Percentiles rank a stretch among this genome's conserved stretches.
phyloP scores from a whole-genome alignment of 1,140 invertebrate species.

The Lutraria rhynchaena region DNA sequence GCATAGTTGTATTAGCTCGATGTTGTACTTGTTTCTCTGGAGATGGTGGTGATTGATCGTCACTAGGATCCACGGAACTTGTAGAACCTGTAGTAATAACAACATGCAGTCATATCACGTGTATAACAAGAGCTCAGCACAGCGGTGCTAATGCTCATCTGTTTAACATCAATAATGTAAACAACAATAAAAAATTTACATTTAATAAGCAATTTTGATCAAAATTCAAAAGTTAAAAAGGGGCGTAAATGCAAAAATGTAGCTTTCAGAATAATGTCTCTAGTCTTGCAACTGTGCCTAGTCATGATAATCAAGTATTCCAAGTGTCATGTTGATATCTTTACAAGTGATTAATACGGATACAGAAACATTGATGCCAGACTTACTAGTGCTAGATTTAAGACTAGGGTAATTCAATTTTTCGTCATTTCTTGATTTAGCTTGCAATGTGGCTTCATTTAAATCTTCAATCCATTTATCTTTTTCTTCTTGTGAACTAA shows the following conservation, averaged over 20 bases:
- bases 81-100: slow-evolving; percentile 70
- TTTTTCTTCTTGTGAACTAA: slow-evolving; percentile 91
- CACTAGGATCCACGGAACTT: slow-evolving; percentile 67
- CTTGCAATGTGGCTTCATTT: slow-evolving; percentile 87
- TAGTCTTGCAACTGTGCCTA: no score
- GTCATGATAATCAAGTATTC: no score
- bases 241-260: no score
- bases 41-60: slow-evolving; percentile 62
- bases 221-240: no score
- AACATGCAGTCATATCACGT: no score
- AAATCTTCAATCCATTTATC: slow-evolving; percentile 94
- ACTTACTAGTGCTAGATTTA: slow-evolving; percentile 86
- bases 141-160: neutral
- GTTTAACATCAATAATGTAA: neutral
- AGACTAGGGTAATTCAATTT: slow-evolving; percentile 87
- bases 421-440: slow-evolving; percentile 85
- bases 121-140: no score
- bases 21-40: slow-evolving; percentile 80
- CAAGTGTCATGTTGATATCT: no score
- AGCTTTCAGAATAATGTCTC: no score
- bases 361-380: no score
- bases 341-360: no score
- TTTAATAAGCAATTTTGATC: no score
- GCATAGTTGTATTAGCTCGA: slow-evolving; percentile 94
- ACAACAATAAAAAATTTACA: no score